Evolutionary conservation across 2,113 vertebrate genomes (phyloP), one percentile per base, ranked within the genome.

Genomic region (Pachypanchax playfairii): DNA sequence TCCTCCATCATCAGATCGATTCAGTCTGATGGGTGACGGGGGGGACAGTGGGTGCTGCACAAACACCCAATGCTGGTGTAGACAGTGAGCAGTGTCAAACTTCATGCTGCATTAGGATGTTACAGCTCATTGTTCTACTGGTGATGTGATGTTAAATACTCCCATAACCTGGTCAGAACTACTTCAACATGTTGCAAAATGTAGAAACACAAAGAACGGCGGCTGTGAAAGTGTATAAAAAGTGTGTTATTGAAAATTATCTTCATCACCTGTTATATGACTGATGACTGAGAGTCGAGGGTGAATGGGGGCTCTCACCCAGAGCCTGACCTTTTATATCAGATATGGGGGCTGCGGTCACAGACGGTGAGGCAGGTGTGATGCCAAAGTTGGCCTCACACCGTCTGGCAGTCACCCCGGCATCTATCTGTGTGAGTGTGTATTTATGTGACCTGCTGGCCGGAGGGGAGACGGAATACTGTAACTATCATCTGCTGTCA

Each of bases 1-100:
- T 67, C 61, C 80, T 41, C 65, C 18, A 65, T 72, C 70, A 59
- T 55, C 69, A 80, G 77, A 87, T 82, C 75, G 67, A 72, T 84
- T 85, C 77, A 89, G 70, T 82, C 80, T 85, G 88, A 70, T 70
- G 75, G 81, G 82, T 77, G 75, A 66, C 35, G 43, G 61, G 59
- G 63, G 73, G 73, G 35, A 28, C 42, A 65, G 63, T 69, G 77
- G 66, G 75, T 60, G 66, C 47, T 68, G 68, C 49, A 44, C 55
- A 77, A 80, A 54, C 73, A 54, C 47, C 39, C 51, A 62, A 39
- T 28, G 8, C 22, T 66, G 63, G 55, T 75, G 65, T 43, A 57
- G 60, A 74, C 65, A 70, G 62, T 74, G 29, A 33, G 66, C 31
- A 57, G 58, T 53, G 48, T 18, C 42, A 12, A 46, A 39, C 26